Conservation (phyloP, 2,888 invertebrate species). For the Synergus gifuensis region DNA sequence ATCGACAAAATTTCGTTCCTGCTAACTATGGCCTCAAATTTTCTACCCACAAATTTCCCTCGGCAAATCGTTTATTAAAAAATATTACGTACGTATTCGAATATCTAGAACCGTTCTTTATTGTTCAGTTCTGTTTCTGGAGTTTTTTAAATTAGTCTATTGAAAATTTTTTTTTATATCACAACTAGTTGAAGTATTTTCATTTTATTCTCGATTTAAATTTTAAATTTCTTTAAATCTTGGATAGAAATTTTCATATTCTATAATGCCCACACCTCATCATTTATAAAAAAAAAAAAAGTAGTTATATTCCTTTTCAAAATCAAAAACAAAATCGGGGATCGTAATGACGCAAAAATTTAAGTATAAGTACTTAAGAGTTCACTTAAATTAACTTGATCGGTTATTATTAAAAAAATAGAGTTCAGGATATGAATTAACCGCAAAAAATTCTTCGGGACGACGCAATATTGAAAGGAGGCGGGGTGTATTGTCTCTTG, state of each 20-base stretch:
- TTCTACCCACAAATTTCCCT: background rate
- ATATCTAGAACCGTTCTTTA: conserved; percentile 12
- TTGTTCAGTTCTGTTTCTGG: conserved; percentile 29
- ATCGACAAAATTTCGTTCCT: background rate
- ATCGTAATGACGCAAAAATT: background rate
- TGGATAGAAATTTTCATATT: background rate
- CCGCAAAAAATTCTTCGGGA: conserved; percentile 9
- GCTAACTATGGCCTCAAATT: conserved; percentile 2
- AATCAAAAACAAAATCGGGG: conserved; percentile 11
- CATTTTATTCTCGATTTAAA: background rate
- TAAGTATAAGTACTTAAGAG: conserved; percentile 26
- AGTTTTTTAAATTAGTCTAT: conserved; percentile 6
- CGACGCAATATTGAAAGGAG: background rate
- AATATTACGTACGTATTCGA: conserved; percentile 28
- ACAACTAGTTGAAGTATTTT: conserved; percentile 22
- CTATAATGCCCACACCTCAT: conserved; percentile 15
- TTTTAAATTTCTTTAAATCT: background rate
- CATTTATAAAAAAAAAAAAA: background rate
- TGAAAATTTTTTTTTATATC: conserved; percentile 18
- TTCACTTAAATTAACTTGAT: conserved; percentile 11
- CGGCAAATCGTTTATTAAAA: conserved; percentile 24
- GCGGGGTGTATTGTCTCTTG: background rate
- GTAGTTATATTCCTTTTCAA: background rate
- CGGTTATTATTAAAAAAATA: background rate
- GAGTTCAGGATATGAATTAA: background rate